These are phyloP conservation scores for Odontomachus brunneus DNA, from an alignment of 1,140 invertebrate genomes.

Conservation along the genomic window DNA sequence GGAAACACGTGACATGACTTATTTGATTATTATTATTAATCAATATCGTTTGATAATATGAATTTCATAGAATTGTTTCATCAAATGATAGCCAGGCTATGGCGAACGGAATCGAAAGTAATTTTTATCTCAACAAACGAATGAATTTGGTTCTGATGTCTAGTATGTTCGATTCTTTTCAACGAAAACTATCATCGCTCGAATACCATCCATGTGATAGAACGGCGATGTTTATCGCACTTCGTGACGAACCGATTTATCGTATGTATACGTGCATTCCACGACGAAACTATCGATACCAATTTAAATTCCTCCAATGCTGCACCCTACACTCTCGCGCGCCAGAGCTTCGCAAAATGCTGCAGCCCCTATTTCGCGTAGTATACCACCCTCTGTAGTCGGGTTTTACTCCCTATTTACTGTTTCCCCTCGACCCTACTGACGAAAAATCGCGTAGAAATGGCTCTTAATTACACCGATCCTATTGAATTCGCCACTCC, in stretches of 20 bases:
- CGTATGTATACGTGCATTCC: slow-evolving; percentile 54
- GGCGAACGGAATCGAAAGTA: neutral
- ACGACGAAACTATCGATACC: slow-evolving; percentile 68
- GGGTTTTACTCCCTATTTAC: slow-evolving; percentile 78
- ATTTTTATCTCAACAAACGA: neutral
- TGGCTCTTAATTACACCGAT: slow-evolving; percentile 86
- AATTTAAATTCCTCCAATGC: slow-evolving; percentile 79
- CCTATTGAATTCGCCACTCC: slow-evolving; percentile 82
- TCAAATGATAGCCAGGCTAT: neutral
- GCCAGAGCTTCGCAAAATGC: slow-evolving; percentile 55
- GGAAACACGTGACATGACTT: neutral
- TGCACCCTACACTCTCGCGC: slow-evolving; percentile 30
- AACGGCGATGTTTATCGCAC: slow-evolving; percentile 42
- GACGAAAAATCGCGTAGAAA: slow-evolving; percentile 84
- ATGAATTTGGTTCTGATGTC: neutral
- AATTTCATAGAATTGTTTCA: neutral
- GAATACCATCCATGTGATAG: slow-evolving; percentile 39
- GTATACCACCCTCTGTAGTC: slow-evolving; percentile 51
- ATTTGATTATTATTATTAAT: neutral
- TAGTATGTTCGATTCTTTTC: slow-evolving; percentile 19
- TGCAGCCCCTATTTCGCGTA: slow-evolving; percentile 43
- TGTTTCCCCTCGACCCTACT: slow-evolving; percentile 74
- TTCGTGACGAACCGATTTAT: slow-evolving; percentile 70
- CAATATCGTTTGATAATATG: neutral
- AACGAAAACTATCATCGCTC: neutral